Percentiles rank a stretch among this genome's conserved stretches.
Conservation (phyloP, 2,888 invertebrate genomes). For the Epiblema foenella region DNA sequence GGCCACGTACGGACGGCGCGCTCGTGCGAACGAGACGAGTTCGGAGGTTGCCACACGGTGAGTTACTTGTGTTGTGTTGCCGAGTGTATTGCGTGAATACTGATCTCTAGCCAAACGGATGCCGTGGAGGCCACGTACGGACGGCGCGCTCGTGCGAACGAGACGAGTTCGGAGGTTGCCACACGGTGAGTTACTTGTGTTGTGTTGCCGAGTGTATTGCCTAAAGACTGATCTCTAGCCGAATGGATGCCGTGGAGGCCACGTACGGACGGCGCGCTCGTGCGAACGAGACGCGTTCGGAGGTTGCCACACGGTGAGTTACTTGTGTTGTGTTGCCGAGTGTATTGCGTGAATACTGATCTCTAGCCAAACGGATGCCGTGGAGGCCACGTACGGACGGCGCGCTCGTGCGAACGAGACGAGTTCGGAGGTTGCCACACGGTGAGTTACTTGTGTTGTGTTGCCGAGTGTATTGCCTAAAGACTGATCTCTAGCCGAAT, state of each 20-base stretch:
- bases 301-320: neutral
- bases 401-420: neutral
- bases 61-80: neutral
- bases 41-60: slow-evolving; percentile 64
- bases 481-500: too few relatives aligned
- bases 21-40: neutral
- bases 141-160: neutral
- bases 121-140: slow-evolving; percentile 1
- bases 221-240: slow-evolving; percentile 56
- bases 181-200: slow-evolving; percentile 63
- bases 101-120: neutral
- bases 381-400: neutral
- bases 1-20: neutral
- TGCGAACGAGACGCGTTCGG: neutral
- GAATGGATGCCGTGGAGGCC: slow-evolving; percentile 2
- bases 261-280: neutral
- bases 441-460: neutral
- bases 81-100: slow-evolving; percentile 74
- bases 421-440: neutral
- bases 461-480: too few relatives aligned
- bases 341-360: too few relatives aligned
- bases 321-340: neutral
- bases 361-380: neutral
- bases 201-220: slow-evolving; percentile 70
- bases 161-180: neutral